Evolutionary conservation across 2,797 vertebrate species (phyloP), one percentile per base, ranked within the genome.

Genomic region (Xiphorhynchus erythropygius): DNA sequence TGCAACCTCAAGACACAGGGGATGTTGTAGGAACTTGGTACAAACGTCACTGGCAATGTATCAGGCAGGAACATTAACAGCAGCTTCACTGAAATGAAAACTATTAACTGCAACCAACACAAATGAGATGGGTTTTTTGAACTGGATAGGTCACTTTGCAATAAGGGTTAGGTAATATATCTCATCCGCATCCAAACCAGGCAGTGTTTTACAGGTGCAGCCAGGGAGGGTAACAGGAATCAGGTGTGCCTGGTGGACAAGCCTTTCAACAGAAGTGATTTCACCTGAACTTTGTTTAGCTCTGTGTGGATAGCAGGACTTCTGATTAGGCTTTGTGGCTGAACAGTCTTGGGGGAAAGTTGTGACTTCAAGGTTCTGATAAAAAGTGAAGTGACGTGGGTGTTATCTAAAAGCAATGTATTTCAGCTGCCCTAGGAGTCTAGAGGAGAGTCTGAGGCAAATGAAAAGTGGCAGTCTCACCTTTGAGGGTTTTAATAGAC

Each of bases 241-340:
- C 23, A 13, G 53, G 13, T 65, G 50, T 64, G 32, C 35, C 37
- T 75, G 25, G 8, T 47, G 28, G 33, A 6, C 32, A 53, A 70
- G 19, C 18, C n/a, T 78, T 73, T 21, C 27, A 5, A 4, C 0
- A 50, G 22, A 42, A 71, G 14, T 17, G 24, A 35, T 47, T 68
- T 70, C 63, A 21, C 32, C 33, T 71, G 46, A 49, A 4, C 37
- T 49, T 53, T 12, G 7, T 12, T 85, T 8, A 32, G 24, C 13
- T 77, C 0, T 27, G 27, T 49, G 11, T 11, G 60, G 25, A 2
- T 5, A 9, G 23, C 1, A 22, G 14, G 22, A 49, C 2, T 17
- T 7, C 2, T 25, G 33, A 7, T 50, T 5, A 23, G 11, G 9
- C 64, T 78, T 73, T 80, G 41, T 67, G 67, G 17, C 30, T 49